Conservation (phyloP, 2,888 invertebrate species). For the Tuberolachnus salignus region DNA sequence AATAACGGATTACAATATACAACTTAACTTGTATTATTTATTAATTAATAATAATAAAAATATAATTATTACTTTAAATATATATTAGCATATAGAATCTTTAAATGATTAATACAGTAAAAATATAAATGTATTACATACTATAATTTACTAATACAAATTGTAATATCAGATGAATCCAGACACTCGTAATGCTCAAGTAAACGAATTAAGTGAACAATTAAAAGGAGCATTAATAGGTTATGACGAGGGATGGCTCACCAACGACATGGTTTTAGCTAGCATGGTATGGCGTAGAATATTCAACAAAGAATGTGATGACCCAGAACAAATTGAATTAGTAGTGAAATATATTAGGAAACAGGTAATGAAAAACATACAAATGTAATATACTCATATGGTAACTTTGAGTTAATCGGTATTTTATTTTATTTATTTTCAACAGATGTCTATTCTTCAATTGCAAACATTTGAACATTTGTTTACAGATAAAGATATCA, state of each 20-base stretch:
- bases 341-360: constrained; percentile 78
- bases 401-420: constrained; percentile 28
- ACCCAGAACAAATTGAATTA: constrained; percentile 72
- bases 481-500: constrained; percentile 41
- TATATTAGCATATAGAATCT: too few relatives aligned
- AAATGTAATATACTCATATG: constrained; percentile 5
- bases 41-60: too few relatives aligned
- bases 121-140: constrained; percentile 7
- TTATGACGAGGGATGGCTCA: constrained; percentile 85
- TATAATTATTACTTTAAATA: too few relatives aligned
- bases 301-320: constrained; percentile 71
- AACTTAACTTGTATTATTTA: too few relatives aligned
- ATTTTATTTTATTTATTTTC: constrained; percentile 38
- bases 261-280: constrained; percentile 78
- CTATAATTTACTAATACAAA: background rate
- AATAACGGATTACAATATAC: too few relatives aligned
- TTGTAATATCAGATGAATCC: constrained; percentile 16
- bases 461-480: constrained; percentile 41
- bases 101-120: background rate
- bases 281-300: constrained; percentile 85
- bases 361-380: constrained; percentile 67
- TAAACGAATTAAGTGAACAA: constrained; percentile 74
- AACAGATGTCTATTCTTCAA: constrained; percentile 50
- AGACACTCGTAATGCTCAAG: constrained; percentile 65
- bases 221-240: constrained; percentile 82